Conservation (phyloP, 2,888 invertebrate species). For the Rhodophaea formosa region DNA sequence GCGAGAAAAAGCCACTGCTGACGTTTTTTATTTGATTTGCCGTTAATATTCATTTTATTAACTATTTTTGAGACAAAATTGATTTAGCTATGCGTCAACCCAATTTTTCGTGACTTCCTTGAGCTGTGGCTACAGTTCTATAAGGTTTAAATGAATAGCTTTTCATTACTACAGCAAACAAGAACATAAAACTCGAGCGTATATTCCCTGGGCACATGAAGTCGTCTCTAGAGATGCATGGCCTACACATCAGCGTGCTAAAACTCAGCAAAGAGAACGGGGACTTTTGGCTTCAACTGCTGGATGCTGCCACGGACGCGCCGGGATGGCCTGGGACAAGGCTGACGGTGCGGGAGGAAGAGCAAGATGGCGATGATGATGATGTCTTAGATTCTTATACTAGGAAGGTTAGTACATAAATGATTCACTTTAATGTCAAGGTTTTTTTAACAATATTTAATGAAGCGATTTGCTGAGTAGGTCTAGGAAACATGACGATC, state of each 20-base stretch:
- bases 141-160: no score
- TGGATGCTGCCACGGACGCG: slow-evolving; percentile 82
- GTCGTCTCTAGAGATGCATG: slow-evolving; percentile 90
- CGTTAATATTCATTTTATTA: no score
- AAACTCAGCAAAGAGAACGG: slow-evolving; percentile 70
- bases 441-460: no score
- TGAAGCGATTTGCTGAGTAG: no score
- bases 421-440: background rate
- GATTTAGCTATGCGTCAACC: no score
- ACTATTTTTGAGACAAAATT: no score
- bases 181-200: slow-evolving; percentile 72
- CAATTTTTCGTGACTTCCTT: no score
- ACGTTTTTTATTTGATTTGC: no score
- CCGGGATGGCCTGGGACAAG: slow-evolving; percentile 80
- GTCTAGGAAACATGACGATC: no score
- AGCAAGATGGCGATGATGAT: slow-evolving; percentile 51
- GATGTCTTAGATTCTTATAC: slow-evolving; percentile 44
- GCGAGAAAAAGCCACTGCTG: no score
- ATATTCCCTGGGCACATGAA: slow-evolving; percentile 82
- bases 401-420: slow-evolving; percentile 39
- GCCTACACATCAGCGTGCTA: slow-evolving; percentile 87
- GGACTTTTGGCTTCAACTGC: slow-evolving; percentile 72
- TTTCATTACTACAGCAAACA: slow-evolving; percentile 49
- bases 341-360: slow-evolving; percentile 56
- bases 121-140: no score